These are phyloP conservation scores for Pycnomerus fuliginosus DNA, from an alignment of 2,888 invertebrate genomes.

Conservation along the genomic window DNA sequence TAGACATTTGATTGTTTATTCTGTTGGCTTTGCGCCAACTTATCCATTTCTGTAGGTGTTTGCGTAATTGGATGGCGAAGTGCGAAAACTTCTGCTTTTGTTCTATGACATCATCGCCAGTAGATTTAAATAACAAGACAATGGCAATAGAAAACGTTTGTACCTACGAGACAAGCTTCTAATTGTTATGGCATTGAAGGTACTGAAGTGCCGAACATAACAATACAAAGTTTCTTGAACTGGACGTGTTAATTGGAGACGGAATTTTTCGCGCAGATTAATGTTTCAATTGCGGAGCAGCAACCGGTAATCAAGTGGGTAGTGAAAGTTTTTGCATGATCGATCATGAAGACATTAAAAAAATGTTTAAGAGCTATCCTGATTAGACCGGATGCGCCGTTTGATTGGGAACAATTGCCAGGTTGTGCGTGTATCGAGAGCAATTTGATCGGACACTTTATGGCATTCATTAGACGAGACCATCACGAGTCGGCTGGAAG, in stretches of 20 bases:
- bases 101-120: too few relatives aligned
- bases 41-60: too few relatives aligned
- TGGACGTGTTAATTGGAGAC: constrained; percentile 17
- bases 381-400: constrained; percentile 6
- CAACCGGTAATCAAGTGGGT: constrained; percentile 16
- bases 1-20: too few relatives aligned
- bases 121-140: too few relatives aligned
- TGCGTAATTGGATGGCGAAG: too few relatives aligned
- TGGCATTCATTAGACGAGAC: constrained; percentile 41
- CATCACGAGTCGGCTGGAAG: constrained; percentile 37
- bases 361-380: background rate
- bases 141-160: constrained; percentile 6
- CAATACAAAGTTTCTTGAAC: constrained; percentile 14
- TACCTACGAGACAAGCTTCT: constrained; percentile 5
- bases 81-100: too few relatives aligned
- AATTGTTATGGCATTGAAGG: constrained; percentile 13
- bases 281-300: constrained; percentile 30
- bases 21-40: too few relatives aligned
- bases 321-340: background rate
- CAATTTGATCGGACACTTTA: constrained; percentile 42
- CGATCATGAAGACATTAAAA: background rate
- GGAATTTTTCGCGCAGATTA: constrained; percentile 29
- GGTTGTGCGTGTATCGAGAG: constrained; percentile 18
- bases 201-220: constrained; percentile 5
- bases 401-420: too few relatives aligned